A percentile compares a stretch with the other conserved stretches of the same genome.
Evolutionary conservation across 1,140 invertebrate genomes (phyloP).

Genomic region (Drosophila melanica): DNA sequence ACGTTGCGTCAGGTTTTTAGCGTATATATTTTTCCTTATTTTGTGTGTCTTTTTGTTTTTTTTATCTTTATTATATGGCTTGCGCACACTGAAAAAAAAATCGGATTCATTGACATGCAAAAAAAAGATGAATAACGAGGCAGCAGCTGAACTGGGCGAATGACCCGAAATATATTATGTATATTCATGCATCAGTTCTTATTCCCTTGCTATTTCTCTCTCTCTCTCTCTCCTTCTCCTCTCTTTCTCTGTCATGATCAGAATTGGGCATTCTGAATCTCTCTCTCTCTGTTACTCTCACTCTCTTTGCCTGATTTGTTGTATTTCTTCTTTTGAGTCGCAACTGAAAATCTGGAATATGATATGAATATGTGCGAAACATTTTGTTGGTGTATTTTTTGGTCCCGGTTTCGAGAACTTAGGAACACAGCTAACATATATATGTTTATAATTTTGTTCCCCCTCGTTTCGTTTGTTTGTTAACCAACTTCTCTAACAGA

Average conservation of each 20-base stretch:
- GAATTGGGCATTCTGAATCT: background rate
- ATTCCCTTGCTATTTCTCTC: background rate
- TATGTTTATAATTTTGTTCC: background rate
- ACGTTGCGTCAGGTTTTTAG: conserved; percentile 25
- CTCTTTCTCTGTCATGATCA: conserved; percentile 5
- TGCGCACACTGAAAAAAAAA: conserved; percentile 42
- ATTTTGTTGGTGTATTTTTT: background rate
- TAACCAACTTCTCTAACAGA: conserved; percentile 14
- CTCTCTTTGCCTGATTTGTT: background rate
- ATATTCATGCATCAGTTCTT: conserved; percentile 12
- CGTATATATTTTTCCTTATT: conserved; percentile 25
- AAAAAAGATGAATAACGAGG: conserved; percentile 50
- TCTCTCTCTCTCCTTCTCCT: background rate
- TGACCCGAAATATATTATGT: conserved; percentile 17
- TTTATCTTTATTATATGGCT: conserved; percentile 44
- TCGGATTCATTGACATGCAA: conserved; percentile 72
- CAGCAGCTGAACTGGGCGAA: conserved; percentile 33
- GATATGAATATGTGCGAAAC: conserved; percentile 10
- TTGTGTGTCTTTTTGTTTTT: conserved; percentile 17
- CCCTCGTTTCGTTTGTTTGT: conserved; percentile 16
- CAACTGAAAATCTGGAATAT: background rate
- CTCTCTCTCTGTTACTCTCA: background rate
- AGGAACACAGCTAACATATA: conserved; percentile 1
- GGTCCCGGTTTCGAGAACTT: background rate
- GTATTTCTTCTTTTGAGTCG: background rate